These are phyloP conservation scores for Ennomos fuscantarius DNA, from an alignment of 2,888 invertebrate genomes.

Conservation along the genomic window DNA sequence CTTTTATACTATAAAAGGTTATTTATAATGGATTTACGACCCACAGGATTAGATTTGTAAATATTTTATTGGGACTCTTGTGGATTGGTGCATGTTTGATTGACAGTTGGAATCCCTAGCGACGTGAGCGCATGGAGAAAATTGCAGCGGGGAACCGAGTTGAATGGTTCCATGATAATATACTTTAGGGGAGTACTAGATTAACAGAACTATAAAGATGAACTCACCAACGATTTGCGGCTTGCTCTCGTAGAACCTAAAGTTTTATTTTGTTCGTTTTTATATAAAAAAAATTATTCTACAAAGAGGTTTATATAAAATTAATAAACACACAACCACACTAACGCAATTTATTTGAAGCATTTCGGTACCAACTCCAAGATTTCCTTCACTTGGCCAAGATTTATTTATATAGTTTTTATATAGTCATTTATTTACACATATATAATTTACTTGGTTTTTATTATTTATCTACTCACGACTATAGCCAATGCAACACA, in stretches of 20 bases:
- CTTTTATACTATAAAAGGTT: slow-evolving; percentile 68
- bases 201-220: slow-evolving; percentile 7
- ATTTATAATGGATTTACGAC: slow-evolving; percentile 77
- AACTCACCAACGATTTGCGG: slow-evolving; percentile 18
- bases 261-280: no score
- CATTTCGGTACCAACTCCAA: no score
- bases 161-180: slow-evolving; percentile 36
- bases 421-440: no score
- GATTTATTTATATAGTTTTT: no score
- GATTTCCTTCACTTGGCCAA: no score
- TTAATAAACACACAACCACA: no score
- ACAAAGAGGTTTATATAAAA: no score
- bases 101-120: slow-evolving; percentile 69
- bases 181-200: slow-evolving; percentile 32
- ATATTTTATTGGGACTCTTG: slow-evolving; percentile 79
- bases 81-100: slow-evolving; percentile 68
- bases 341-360: no score
- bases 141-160: slow-evolving; percentile 40
- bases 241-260: neutral
- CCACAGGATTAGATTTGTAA: slow-evolving; percentile 78
- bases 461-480: no score
- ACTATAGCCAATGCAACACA: no score
- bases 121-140: slow-evolving; percentile 48
- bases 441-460: no score
- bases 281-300: no score